Conservation (phyloP, 1,140 invertebrate species). For the Heliconius himera region DNA sequence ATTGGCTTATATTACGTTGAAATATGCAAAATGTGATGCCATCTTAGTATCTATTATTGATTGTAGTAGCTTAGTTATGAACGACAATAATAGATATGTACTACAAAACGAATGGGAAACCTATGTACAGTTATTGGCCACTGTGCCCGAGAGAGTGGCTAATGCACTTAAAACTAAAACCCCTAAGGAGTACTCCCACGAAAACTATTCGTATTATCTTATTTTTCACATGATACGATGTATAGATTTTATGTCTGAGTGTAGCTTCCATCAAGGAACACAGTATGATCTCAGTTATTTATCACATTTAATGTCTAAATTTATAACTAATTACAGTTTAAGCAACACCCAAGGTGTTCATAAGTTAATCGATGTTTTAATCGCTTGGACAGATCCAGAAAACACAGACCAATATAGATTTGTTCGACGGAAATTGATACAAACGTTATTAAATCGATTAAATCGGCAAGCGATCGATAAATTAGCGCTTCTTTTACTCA, state of each 20-base stretch:
- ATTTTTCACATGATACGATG: slow-evolving; percentile 83
- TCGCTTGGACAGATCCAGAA: slow-evolving; percentile 51
- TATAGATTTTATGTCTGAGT: slow-evolving; percentile 83
- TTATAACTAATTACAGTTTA: slow-evolving; percentile 81
- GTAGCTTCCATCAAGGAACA: slow-evolving; percentile 58
- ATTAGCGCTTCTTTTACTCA: slow-evolving; percentile 61
- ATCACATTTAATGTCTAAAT: slow-evolving; percentile 83
- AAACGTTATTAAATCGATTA: slow-evolving; percentile 63
- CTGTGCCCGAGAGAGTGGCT: slow-evolving; percentile 85
- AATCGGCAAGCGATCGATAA: slow-evolving; percentile 74
- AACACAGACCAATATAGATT: slow-evolving; percentile 51
- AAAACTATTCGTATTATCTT: slow-evolving; percentile 83
- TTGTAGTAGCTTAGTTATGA: slow-evolving; percentile 39
- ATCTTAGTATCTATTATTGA: slow-evolving; percentile 80
- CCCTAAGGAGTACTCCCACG: slow-evolving; percentile 82
- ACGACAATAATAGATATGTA: slow-evolving; percentile 27
- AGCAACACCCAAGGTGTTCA: slow-evolving; percentile 66
- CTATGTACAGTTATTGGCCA: slow-evolving; percentile 84
- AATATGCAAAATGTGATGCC: slow-evolving; percentile 82
- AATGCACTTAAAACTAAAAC: slow-evolving; percentile 83
- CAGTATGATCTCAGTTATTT: slow-evolving; percentile 78
- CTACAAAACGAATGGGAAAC: slow-evolving; percentile 76
- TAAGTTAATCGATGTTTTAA: slow-evolving; percentile 72
- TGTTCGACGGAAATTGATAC: slow-evolving; percentile 61
- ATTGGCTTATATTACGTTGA: slow-evolving; percentile 74